Evolutionary conservation across 2,888 invertebrate genomes (phyloP).

Genomic region (Hirtodrosophila confusa): DNA sequence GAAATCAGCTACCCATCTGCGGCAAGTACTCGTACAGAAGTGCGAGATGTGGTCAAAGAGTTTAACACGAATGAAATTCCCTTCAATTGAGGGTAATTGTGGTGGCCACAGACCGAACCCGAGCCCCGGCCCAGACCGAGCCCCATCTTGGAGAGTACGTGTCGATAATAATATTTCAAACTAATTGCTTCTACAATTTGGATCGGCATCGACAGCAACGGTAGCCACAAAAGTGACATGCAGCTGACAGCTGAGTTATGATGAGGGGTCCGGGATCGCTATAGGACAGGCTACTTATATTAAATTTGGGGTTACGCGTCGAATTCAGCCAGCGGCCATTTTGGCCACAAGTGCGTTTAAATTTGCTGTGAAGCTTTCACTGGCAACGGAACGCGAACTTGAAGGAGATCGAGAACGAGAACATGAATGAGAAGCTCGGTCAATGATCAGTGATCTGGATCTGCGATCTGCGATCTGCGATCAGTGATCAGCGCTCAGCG

Average conservation of each 20-base stretch:
- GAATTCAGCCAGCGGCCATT: constrained; percentile 66
- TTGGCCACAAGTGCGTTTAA: constrained; percentile 67
- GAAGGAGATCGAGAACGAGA: constrained; percentile 1
- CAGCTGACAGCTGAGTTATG: constrained; percentile 80
- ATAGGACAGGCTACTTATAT: constrained; percentile 42
- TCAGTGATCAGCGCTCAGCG: constrained; percentile 34
- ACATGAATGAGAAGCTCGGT: constrained; percentile 21
- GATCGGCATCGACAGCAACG: constrained; percentile 65
- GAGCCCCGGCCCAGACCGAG: not conserved
- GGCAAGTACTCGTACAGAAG: constrained; percentile 31
- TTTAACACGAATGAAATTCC: constrained; percentile 74
- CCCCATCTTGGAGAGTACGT: constrained; percentile 58
- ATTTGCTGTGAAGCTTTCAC: constrained; percentile 76
- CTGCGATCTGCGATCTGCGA: constrained; percentile 20
- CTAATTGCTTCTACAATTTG: constrained; percentile 77
- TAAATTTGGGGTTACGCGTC: constrained; percentile 53
- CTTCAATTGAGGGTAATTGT: constrained; percentile 79
- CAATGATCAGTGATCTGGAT: too few relatives aligned
- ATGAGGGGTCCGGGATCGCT: constrained; percentile 46
- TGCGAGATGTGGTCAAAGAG: constrained; percentile 75
- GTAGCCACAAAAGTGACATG: constrained; percentile 82
- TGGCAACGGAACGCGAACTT: constrained; percentile 16
- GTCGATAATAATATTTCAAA: constrained; percentile 79
- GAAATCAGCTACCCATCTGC: constrained; percentile 58
- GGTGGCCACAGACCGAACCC: constrained; percentile 41